These are phyloP conservation scores for Isichthys henryi DNA, from an alignment of 2,113 vertebrate species.

Conservation along the genomic window DNA sequence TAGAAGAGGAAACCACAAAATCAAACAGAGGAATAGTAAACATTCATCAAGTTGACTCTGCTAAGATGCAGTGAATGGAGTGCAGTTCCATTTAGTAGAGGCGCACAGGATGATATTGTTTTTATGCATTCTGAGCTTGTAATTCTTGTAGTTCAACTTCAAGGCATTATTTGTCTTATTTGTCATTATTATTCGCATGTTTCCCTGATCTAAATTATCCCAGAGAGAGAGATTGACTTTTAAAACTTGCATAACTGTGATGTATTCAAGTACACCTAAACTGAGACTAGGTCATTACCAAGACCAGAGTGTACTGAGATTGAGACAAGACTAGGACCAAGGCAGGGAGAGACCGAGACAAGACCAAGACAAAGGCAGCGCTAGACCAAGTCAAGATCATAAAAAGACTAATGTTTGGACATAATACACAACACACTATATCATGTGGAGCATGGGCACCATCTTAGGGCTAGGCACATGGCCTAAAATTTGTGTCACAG, in stretches of 20 bases:
- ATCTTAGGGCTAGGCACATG: no score
- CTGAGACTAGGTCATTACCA: no score
- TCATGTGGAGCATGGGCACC: no score
- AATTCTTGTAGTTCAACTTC: background rate
- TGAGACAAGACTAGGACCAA: no score
- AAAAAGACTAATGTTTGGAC: no score
- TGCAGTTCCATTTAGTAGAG: background rate
- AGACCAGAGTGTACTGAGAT: no score
- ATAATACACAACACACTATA: no score
- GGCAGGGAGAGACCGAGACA: no score
- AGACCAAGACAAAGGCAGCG: no score
- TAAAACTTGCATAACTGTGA: background rate
- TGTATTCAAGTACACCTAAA: background rate
- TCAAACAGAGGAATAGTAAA: background rate
- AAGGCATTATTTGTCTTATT: background rate
- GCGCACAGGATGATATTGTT: background rate
- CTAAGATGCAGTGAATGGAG: background rate
- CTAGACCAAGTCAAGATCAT: no score
- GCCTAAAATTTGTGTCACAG: no score
- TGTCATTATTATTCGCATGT: background rate
- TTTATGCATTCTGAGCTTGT: background rate
- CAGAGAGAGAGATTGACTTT: background rate
- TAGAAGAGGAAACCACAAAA: conserved; percentile 22
- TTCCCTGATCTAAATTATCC: background rate
- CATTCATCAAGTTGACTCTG: background rate